Conservation (phyloP, 2,888 invertebrate genomes). For the Marronus borbonicus region DNA sequence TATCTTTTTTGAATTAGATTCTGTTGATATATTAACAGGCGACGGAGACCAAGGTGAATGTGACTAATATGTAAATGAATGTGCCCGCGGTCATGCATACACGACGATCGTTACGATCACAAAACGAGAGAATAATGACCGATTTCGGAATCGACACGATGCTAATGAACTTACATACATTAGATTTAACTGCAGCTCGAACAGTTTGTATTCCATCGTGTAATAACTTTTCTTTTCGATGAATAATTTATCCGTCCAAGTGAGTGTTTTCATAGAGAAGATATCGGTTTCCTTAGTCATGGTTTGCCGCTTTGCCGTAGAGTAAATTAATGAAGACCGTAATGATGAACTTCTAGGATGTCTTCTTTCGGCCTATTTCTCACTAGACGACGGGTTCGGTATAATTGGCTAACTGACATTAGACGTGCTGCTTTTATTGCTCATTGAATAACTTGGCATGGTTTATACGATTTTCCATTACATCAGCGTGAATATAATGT, state of each 20-base stretch:
- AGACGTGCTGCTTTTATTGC: slow-evolving; percentile 36
- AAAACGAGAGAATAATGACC: slow-evolving; percentile 15
- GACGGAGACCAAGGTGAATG: slow-evolving; percentile 10
- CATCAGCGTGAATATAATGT: not conserved
- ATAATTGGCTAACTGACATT: slow-evolving; percentile 41
- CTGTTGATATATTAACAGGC: not conserved
- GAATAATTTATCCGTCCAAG: slow-evolving; percentile 55
- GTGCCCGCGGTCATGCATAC: not conserved
- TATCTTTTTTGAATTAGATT: too few species aligned
- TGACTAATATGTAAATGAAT: slow-evolving; percentile 13
- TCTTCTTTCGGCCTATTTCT: slow-evolving; percentile 30
- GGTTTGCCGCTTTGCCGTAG: not conserved
- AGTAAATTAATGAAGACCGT: not conserved
- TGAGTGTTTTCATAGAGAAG: slow-evolving; percentile 51
- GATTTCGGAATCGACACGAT: not conserved
- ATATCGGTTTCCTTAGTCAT: slow-evolving; percentile 42
- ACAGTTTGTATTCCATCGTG: slow-evolving; percentile 54
- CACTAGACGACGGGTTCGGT: slow-evolving; percentile 8
- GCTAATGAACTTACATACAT: slow-evolving; percentile 52
- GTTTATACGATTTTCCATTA: not conserved
- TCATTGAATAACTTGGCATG: slow-evolving; percentile 38
- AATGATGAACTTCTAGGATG: not conserved
- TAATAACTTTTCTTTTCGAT: slow-evolving; percentile 56
- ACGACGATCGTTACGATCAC: not conserved
- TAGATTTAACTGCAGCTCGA: slow-evolving; percentile 54